Evolutionary conservation across 2,113 vertebrate genomes (phyloP).

Genomic region (Anoura caudifer): DNA sequence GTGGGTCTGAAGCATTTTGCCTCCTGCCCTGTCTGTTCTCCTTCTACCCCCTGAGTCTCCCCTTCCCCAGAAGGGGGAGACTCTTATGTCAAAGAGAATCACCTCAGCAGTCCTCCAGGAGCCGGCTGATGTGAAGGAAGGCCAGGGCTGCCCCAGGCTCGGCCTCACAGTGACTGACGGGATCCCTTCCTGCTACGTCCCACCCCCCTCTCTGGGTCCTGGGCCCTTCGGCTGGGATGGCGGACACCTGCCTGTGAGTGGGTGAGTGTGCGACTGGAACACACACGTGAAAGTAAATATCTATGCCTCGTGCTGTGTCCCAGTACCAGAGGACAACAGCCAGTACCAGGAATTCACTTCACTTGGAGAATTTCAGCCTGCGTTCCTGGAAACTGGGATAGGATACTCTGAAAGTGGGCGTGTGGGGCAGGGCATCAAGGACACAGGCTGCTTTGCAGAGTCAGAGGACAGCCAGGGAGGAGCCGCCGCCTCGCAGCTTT

Average conservation of each 20-base stretch:
- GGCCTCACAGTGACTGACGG: background rate
- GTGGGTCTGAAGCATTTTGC: background rate
- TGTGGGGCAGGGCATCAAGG: background rate
- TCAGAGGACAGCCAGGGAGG: background rate
- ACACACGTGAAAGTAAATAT: background rate
- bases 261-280: background rate
- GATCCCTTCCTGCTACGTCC: accelerated
- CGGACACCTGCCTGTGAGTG: background rate
- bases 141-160: background rate
- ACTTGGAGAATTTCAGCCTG: background rate
- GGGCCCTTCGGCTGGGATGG: background rate
- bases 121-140: background rate
- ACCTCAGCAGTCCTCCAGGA: background rate
- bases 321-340: background rate
- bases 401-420: background rate
- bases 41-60: background rate
- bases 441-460: background rate
- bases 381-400: background rate
- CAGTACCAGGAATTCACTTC: background rate
- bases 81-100: background rate
- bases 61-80: background rate
- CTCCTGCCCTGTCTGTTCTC: background rate
- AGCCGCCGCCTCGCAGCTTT: background rate
- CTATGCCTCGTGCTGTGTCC: background rate
- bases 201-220: background rate